Base-by-base conservation (phyloP, 2,797 vertebrate species). In the Hippocampus kuda region DNA sequence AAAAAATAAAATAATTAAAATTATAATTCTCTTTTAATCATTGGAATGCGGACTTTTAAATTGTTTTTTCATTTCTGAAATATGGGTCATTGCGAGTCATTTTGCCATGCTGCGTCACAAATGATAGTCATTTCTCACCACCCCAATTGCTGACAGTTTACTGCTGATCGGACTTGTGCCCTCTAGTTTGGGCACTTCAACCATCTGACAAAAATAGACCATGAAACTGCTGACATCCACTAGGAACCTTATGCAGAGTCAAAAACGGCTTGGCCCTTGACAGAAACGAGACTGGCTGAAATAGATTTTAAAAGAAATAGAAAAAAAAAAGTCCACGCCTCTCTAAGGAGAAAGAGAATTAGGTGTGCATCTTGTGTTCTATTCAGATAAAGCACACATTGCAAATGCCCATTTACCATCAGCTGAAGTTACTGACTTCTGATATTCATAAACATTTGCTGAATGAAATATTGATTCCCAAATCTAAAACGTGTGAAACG, bases 121-220 rank as follows among this genome's bases (percentile, higher is more conserved):
- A 12, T n/a, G 20, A 62, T 62, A 42, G 61, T 42, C 61, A 63
- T 63, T 63, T 63, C 34, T 42, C 61, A 62, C 60, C n/a, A 42
- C 61, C 34, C 34, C 38, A 41, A n/a, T 42, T 63, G 61, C 38
- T 63, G 61, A 63, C 61, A 41, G 20, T 41, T 41, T 41, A 63
- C 38, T 22, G 18, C 4, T 63, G 11, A 42, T 42, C 22, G 12
- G 61, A 63, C 61, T 42, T 10, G 18, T 10, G 34, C 15, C 42
- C 38, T 22, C 20, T 61, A 34, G 16, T 38, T 8, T 38, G 34
- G 16, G 8, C 34, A 41, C 1, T 61, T 30, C 20, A 34, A 20
- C 34, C 4, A 22, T 11, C 30, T 63, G 61, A 62, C 3, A 42
- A 41, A 38, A 42, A n/a, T 5, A 12, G 10, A 24, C 11, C 7